Evolutionary conservation across 92 coral and sea anemone species (phyloP).

Genomic region (Plumapathes pennacea): DNA sequence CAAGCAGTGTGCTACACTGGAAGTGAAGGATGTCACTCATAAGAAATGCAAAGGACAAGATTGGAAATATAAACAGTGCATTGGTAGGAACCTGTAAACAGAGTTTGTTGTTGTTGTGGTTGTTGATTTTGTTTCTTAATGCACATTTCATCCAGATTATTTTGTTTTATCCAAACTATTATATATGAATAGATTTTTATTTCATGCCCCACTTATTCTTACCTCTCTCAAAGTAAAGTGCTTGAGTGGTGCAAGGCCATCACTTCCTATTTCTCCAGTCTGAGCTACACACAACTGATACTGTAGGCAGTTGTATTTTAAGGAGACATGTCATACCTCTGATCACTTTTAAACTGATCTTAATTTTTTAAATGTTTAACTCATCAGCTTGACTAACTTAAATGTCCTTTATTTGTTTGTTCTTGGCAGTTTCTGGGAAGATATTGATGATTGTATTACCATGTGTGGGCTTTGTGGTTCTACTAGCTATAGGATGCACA

Average conservation of each 20-base stretch:
- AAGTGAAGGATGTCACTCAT: constrained; percentile 13
- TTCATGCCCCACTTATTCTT: not conserved
- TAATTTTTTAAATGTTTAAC: too few relatives aligned
- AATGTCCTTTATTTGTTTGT: too few relatives aligned
- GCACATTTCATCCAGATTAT: too few relatives aligned
- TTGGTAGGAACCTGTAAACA: constrained; percentile 38
- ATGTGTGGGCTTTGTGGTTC: constrained; percentile 59
- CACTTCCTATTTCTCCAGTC: too few relatives aligned
- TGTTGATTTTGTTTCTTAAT: too few relatives aligned
- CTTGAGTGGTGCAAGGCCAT: too few relatives aligned
- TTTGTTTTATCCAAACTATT: not conserved
- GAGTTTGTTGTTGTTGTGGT: not conserved
- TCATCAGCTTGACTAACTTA: too few relatives aligned
- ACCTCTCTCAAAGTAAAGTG: not conserved
- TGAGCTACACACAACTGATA: too few relatives aligned
- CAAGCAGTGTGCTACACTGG: constrained; percentile 38
- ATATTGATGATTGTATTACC: constrained; percentile 71
- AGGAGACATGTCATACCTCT: too few relatives aligned
- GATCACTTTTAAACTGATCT: too few relatives aligned
- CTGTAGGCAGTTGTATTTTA: too few relatives aligned
- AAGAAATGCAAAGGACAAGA: constrained; percentile 55
- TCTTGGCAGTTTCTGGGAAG: constrained; percentile 65
- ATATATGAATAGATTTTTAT: not conserved
- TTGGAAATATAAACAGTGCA: constrained; percentile 78
- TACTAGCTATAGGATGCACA: constrained; percentile 57